Evolutionary conservation across 2,113 vertebrate genomes (phyloP), one percentile per base, ranked within the genome.

Genomic region (Misgurnus mizolepis): DNA sequence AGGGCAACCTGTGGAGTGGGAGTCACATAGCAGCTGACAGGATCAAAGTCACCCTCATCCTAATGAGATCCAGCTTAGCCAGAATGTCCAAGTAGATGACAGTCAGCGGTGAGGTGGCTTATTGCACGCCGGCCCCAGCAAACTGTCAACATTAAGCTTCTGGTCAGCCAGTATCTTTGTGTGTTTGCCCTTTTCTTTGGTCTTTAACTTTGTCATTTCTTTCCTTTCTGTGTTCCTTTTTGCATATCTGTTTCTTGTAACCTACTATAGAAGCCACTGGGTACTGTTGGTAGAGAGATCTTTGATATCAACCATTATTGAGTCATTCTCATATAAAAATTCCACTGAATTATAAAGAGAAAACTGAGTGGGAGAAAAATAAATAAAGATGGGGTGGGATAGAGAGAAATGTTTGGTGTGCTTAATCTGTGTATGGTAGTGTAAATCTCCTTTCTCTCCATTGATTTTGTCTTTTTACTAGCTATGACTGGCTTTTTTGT

Each of bases 11-110:
- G 89, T 89, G 87, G 89, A 90, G 89, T 87, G 88, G 86, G 85
- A 90, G 89, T 82, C 87, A 90, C 86, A 89, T 88, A 71, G 84
- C 87, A 89, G 89, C 88, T 87, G 89, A 91, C 87, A 86, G 91
- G 88, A 90, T 93, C 89, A 89, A 86, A 90, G 89, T 89, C 90
- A 92, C 86, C 89, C 89, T 89, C 86, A 86, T 90, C 87, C 90
- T 91, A 92, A 93, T 91, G 89, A 93, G 91, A 93, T 92, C 89
- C 90, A 91, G 90, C 88, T 92, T 91, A 90, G 89, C 86, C 88
- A 85, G 89, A 85, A 89, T 89, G 91, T 92, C 89, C 92, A 87
- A 89, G 89, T 86, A 87, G 87, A 90, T 93, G 91, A 91, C 89
- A 89, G 89, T 85, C 86, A 86, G 87, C 87, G 90, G 84, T 88